Evolutionary conservation across 2,113 vertebrate species (phyloP).

Genomic region (Orthonyx spaldingii): DNA sequence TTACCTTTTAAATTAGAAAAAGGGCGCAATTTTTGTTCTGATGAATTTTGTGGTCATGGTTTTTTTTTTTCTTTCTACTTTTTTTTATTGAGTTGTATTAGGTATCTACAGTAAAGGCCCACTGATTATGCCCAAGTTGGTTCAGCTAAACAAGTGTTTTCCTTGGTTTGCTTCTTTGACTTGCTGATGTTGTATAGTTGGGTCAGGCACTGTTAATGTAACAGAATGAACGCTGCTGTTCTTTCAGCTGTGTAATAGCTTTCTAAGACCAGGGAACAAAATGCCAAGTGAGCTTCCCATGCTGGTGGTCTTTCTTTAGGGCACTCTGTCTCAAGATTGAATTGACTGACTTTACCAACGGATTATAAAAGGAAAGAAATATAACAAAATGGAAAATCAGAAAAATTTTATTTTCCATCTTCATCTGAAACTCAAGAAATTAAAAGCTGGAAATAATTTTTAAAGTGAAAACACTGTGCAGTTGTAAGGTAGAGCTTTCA

Average conservation of each 20-base stretch:
- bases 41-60: not conserved
- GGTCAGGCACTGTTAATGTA: not conserved
- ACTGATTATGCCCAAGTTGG: not conserved
- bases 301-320: not conserved
- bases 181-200: not conserved
- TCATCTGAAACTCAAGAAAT: not conserved
- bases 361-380: not conserved
- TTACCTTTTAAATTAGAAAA: not conserved
- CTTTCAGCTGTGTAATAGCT: not conserved
- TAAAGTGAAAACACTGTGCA: not conserved
- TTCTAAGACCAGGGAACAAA: not conserved
- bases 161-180: not conserved
- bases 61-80: not conserved
- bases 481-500: not conserved
- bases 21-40: not conserved
- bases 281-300: not conserved
- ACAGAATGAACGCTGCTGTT: not conserved
- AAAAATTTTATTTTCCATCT: accelerated
- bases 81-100: not conserved
- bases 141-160: not conserved
- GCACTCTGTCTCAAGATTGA: not conserved
- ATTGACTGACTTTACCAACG: not conserved
- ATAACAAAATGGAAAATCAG: not conserved
- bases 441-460: not conserved
- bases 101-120: not conserved